Base-by-base conservation (phyloP, 64 coral and sea anemone species). In the Montipora sp. region DNA sequence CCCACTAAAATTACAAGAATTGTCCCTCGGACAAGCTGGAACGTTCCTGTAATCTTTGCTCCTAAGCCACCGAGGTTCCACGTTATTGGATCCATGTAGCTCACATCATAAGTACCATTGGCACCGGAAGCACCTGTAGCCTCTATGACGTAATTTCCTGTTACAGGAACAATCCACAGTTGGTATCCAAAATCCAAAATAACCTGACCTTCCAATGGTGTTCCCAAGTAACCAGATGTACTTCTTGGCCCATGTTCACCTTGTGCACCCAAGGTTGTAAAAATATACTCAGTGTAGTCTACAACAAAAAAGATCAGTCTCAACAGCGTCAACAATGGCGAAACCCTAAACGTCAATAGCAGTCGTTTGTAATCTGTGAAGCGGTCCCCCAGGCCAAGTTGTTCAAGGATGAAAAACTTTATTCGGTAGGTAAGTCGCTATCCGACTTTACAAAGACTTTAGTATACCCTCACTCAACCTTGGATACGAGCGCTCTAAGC, bases 1-100 rank as follows among this genome's bases (percentile, higher is more conserved):
- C 95, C 95, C 7, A 96, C 95, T 15, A 96, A 51, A 11, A 93
- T 93, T 78, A 44, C 71, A 69, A 96, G 73, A 44, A 3, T 22
- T 5, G 50, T 76, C 19, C 83, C 79, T 80, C 89, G 66, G 0
- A 8, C 10, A 47, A 96, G 51, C 24, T 51, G 2, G 61, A 90
- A 93, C 0, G 90, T 83, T 80, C 90, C 90, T 1, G 9, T 87
- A 13, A 96, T 61, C 20, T 44, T 84, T 5, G 95, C 90, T 10
- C 90, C 90, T 7, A 93, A 53, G 51, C 90, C 95, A 21, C 87
- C 90, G 1, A 27, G 5, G 5, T 27, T 84, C 58, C 73, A 86
- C 4, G 6, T 14, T 1, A 13, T 7, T 8, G 73, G 53, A 48
- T 11, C 18, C 0, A 1, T 2, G 12, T 16, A 14, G 6, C 19